Conservation (phyloP, 2,113 vertebrate species). For the Gavialis gangeticus region DNA sequence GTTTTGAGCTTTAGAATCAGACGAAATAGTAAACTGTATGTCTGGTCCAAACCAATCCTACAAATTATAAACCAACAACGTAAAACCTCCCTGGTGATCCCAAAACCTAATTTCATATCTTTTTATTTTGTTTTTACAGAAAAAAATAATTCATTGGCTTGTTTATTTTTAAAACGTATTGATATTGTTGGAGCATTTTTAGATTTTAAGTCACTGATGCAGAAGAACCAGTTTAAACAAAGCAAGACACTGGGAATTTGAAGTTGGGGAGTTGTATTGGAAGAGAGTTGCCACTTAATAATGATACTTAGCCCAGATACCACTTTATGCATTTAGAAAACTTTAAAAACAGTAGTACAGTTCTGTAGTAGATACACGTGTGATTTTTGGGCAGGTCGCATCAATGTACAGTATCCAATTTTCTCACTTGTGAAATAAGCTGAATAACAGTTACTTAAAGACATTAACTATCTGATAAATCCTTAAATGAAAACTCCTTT, state of each 20-base stretch:
- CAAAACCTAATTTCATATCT: too few relatives aligned
- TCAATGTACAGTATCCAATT: neutral
- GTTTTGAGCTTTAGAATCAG: neutral
- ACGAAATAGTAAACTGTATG: neutral
- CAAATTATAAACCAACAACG: neutral
- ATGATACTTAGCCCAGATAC: neutral
- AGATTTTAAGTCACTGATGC: accelerated
- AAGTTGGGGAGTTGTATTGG: neutral
- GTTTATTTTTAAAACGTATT: neutral
- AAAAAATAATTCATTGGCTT: neutral
- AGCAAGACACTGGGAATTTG: neutral
- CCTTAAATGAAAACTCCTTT: neutral
- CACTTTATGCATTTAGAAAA: neutral
- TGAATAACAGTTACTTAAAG: neutral
- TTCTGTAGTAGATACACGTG: neutral
- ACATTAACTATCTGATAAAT: neutral
- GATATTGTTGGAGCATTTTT: neutral
- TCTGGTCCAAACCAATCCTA: neutral
- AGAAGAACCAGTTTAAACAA: neutral
- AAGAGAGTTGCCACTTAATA: accelerated
- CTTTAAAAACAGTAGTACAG: neutral
- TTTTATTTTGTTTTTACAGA: neutral
- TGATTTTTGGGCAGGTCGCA: neutral
- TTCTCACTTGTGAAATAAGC: neutral
- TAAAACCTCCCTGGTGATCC: neutral